Evolutionary conservation across 2,797 vertebrate species (phyloP), one percentile per base, ranked within the genome.

Genomic region (Myotis findleyi): DNA sequence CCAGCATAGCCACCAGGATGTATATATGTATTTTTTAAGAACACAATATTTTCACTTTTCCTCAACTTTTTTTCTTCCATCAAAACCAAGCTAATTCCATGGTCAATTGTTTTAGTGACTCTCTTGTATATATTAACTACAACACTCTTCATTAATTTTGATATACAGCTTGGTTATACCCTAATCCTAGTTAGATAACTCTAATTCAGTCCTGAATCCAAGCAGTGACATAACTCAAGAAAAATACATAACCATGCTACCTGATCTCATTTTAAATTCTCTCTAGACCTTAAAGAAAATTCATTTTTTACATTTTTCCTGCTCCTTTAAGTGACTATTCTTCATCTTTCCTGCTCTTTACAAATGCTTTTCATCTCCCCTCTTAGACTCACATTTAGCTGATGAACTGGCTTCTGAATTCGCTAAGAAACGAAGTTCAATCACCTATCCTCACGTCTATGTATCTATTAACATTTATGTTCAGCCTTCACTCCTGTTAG

Each of bases 21-120:
- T 33, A 17, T 38, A 79, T 81, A 7, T 38, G 8, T 36, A 84
- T 81, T 71, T 66, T 92, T 86, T 71, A 80, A 95, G 91, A 38
- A 3, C 12, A 44, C 17, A 55, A 9, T 91, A 44, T 88, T 93
- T 93, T 57, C 33, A 59, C 38, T 85, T 92, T 92, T 51, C 25
- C 44, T 94, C 85, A 91, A 64, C 21, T 16, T 47, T 79, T 82
- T n/a, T 27, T 59, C 30, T 80, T 75, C 21, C 44, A n/a, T 71
- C 33, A 75, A 85, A 94, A 51, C 8, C 25, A 49, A 13, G 12
- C n/a, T 73, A 55, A 82, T 69, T 49, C 23, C 51, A 57, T 3
- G n/a, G 4, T 33, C 14, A 44, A 36, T 72, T 90, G 13, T 75
- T 87, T 73, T 75, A 95, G 84, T 18, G 69, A 79, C 18, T 92